Evolutionary conservation across 2,113 vertebrate species (phyloP).

Genomic region (Echinops telfairi): DNA sequence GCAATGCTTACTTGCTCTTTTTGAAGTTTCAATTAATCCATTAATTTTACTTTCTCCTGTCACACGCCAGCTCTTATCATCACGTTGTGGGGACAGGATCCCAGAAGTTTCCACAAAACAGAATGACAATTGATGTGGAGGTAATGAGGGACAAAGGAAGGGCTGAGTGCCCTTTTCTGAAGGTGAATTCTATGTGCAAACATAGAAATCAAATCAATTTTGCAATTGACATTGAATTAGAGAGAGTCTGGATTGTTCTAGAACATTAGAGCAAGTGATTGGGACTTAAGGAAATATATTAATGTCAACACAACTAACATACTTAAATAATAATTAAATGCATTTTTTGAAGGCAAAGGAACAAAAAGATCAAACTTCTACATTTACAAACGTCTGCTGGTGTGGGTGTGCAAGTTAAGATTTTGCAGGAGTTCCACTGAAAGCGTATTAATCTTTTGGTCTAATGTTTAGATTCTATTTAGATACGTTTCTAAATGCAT

Average conservation of each 20-base stretch:
- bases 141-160: slow-evolving; percentile 90
- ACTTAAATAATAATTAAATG: background rate
- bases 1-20: no score
- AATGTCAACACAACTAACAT: background rate
- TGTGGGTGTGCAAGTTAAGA: background rate
- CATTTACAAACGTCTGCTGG: background rate
- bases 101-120: slow-evolving; percentile 90
- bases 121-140: slow-evolving; percentile 90
- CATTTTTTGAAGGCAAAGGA: background rate
- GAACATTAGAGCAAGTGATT: background rate
- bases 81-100: slow-evolving; percentile 93
- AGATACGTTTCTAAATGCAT: slow-evolving; percentile 23
- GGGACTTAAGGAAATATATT: background rate
- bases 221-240: background rate
- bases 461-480: background rate
- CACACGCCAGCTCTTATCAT: slow-evolving; percentile 91
- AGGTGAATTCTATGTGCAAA: background rate
- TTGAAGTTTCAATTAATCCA: no score
- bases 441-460: background rate
- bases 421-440: background rate
- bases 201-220: background rate
- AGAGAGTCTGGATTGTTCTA: background rate
- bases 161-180: background rate
- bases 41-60: no score
- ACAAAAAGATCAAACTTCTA: background rate